Conservation (phyloP, 2,113 vertebrate genomes). For the Nipponia nippon region DNA sequence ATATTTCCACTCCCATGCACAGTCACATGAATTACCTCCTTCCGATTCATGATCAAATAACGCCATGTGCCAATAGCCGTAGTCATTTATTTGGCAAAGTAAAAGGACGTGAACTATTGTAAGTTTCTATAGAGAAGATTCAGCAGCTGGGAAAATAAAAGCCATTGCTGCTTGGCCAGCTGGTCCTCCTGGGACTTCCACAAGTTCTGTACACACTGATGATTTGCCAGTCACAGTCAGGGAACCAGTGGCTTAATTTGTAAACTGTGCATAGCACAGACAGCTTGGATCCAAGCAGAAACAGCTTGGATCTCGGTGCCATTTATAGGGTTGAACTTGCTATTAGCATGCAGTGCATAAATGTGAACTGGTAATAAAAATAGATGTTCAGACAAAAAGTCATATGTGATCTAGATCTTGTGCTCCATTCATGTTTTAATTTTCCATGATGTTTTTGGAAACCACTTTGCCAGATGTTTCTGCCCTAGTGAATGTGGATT, state of each 20-base stretch:
- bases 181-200: neutral
- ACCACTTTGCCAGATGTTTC: neutral
- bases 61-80: neutral
- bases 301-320: neutral
- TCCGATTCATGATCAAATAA: neutral
- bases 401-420: neutral
- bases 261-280: neutral
- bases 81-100: neutral
- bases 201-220: neutral
- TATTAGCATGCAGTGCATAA: neutral
- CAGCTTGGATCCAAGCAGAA: neutral
- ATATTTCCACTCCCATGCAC: neutral
- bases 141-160: neutral
- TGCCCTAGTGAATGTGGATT: neutral
- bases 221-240: neutral
- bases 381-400: neutral
- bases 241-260: neutral
- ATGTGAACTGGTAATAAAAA: conserved; percentile 20
- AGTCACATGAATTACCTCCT: neutral
- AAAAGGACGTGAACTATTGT: neutral
- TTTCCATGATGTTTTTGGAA: neutral
- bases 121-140: neutral
- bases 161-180: neutral
- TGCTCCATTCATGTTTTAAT: neutral
- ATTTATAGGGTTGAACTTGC: neutral